Evolutionary conservation across 1,140 invertebrate genomes (phyloP), one percentile per base, ranked within the genome.

Genomic region (Scaptomyza montana): DNA sequence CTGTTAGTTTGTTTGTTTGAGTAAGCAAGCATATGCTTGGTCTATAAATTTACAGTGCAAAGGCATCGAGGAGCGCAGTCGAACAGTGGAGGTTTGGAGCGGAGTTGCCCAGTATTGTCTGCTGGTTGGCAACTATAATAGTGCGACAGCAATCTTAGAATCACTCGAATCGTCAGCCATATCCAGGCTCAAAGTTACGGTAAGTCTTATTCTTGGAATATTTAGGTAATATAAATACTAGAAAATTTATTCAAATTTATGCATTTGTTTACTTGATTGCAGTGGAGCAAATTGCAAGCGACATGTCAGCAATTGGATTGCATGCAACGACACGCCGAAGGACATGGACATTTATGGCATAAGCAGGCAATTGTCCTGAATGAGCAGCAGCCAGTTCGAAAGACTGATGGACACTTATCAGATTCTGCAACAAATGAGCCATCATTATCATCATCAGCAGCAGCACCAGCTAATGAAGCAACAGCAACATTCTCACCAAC

Each of bases 251-350:
- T 36, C 33, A 43, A 43, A 43, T n/a, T 43, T 5, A n/a, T 51
- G 33, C 33, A 36, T 67, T 67, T 75, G 49, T 74, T 73, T 60
- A 63, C 72, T 73, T 73, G 73, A 85, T 85, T 86, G 75, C 72
- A 92, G 91, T 92, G 91, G 90, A 92, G 87, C 59, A 91, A 92
- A 81, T 87, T 92, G 74, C 78, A 90, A 87, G 70, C 80, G 70
- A 91, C 90, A 71, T 87, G 89, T 65, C 86, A 92, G 74, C 91
- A 91, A 90, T 80, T 90, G 75, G 87, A 92, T 76, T 92, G 91
- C 71, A 90, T 92, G 87, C 89, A 91, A 64, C 85, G 89, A 50
- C 90, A 92, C 61, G 90, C 90, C 74, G 90, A 92, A 71, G 90
- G 90, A 54, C 89, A 87, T 82, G 87, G 87, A 10, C 81, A 92